Evolutionary conservation across 2,888 invertebrate species (phyloP).

Genomic region (Conistra vaccinii): DNA sequence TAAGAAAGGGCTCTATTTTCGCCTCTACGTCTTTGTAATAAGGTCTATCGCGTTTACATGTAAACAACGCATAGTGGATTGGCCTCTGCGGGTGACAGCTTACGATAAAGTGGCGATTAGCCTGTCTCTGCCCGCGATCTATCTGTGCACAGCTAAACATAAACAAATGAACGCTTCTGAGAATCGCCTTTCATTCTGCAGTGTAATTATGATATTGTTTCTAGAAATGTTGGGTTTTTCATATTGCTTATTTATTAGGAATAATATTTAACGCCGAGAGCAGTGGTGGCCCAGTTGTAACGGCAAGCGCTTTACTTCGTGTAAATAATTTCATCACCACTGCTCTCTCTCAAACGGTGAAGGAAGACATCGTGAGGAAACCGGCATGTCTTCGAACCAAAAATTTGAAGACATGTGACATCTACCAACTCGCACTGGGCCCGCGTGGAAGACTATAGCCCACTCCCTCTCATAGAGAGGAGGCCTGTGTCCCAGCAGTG

Average conservation of each 20-base stretch:
- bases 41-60: conserved; percentile 56
- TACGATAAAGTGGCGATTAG: conserved; percentile 85
- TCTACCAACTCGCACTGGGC: too few species aligned
- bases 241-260: neutral
- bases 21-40: conserved; percentile 43
- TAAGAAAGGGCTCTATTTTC: conserved; percentile 31
- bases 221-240: conserved; percentile 5
- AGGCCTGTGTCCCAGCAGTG: too few species aligned
- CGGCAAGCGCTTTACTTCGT: too few species aligned
- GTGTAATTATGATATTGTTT: conserved; percentile 40
- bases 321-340: too few species aligned
- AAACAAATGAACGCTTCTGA: conserved; percentile 62
- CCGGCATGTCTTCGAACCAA: too few species aligned
- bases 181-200: conserved; percentile 32
- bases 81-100: conserved; percentile 80
- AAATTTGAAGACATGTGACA: too few species aligned
- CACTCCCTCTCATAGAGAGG: too few species aligned
- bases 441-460: too few species aligned
- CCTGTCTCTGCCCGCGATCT: conserved; percentile 81
- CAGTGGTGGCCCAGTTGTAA: too few species aligned
- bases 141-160: conserved; percentile 60
- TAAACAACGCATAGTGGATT: conserved; percentile 69
- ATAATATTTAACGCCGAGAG: too few species aligned
- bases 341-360: too few species aligned
- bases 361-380: too few species aligned